Conservation (phyloP, 1,140 invertebrate species). For the Tetramorium alpestre region DNA sequence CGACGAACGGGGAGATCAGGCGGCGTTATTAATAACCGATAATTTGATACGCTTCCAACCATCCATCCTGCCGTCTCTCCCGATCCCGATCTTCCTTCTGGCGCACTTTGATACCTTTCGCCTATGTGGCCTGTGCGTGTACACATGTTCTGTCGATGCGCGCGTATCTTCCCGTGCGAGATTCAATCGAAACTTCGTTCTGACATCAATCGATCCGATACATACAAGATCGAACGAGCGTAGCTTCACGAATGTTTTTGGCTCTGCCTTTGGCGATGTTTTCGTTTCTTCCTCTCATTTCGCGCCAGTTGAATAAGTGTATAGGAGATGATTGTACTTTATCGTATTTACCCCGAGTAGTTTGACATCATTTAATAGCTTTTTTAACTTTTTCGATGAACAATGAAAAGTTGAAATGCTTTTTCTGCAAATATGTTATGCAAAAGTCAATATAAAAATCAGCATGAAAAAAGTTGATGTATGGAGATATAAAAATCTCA, state of each 20-base stretch:
- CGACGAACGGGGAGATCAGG: slow-evolving; percentile 63
- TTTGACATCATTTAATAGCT: background rate
- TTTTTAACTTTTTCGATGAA: background rate
- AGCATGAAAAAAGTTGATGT: background rate
- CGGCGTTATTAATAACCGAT: slow-evolving; percentile 83
- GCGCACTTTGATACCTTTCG: slow-evolving; percentile 37
- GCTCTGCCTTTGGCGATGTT: background rate
- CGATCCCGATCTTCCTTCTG: slow-evolving; percentile 64
- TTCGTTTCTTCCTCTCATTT: background rate
- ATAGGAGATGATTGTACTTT: background rate
- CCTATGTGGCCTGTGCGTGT: background rate
- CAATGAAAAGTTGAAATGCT: background rate
- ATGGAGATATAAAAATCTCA: background rate
- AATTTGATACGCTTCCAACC: slow-evolving; percentile 80
- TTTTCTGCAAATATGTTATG: background rate
- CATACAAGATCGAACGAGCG: slow-evolving; percentile 23
- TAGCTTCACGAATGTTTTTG: background rate
- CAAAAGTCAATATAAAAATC: slow-evolving; percentile 1
- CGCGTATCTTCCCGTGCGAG: slow-evolving; percentile 20
- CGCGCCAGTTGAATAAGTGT: background rate
- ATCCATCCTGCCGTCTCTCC: slow-evolving; percentile 73
- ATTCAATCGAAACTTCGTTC: slow-evolving; percentile 36
- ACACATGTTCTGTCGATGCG: background rate
- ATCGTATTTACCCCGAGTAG: background rate
- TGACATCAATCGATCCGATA: slow-evolving; percentile 28